Conservation (phyloP, 2,888 invertebrate species). For the Cylloceria caligata region DNA sequence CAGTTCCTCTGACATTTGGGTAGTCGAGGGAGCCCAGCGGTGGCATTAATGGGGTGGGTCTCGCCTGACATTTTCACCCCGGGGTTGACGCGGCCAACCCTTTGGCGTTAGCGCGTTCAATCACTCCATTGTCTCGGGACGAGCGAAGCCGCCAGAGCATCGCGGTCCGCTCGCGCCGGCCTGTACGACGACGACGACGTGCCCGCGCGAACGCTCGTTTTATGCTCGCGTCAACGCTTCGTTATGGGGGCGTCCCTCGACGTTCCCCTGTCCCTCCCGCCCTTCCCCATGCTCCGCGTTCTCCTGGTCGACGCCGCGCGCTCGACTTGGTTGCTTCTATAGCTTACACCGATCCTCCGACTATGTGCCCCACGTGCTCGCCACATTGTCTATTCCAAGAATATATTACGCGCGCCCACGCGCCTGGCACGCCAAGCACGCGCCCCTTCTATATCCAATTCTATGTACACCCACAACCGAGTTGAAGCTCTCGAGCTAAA, state of each 20-base stretch:
- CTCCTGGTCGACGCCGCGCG: slow-evolving; percentile 72
- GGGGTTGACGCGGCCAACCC: slow-evolving; percentile 82
- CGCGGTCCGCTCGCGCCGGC: slow-evolving; percentile 4
- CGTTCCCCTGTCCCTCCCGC: slow-evolving; percentile 28
- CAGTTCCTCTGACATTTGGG: slow-evolving; percentile 63
- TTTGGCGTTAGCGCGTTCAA: slow-evolving; percentile 82
- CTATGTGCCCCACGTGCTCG: slow-evolving; percentile 78
- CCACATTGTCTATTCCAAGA: slow-evolving; percentile 82
- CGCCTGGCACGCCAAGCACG: slow-evolving; percentile 72
- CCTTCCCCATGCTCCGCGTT: slow-evolving; percentile 14
- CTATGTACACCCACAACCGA: slow-evolving; percentile 46
- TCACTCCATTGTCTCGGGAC: slow-evolving; percentile 82
- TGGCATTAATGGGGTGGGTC: slow-evolving; percentile 46
- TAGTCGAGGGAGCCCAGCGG: slow-evolving; percentile 60
- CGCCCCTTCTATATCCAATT: slow-evolving; percentile 53
- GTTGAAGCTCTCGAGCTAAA: not conserved
- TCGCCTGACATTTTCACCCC: slow-evolving; percentile 83
- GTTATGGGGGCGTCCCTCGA: slow-evolving; percentile 75
- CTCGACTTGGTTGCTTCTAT: slow-evolving; percentile 78
- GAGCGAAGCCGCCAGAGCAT: slow-evolving; percentile 49
- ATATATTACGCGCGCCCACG: slow-evolving; percentile 83
- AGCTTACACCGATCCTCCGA: slow-evolving; percentile 27
- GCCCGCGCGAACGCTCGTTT: slow-evolving; percentile 78
- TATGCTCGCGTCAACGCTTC: slow-evolving; percentile 83
- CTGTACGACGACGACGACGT: slow-evolving; percentile 45